Percentiles rank a stretch among this genome's conserved stretches.
Conservation (phyloP, 1,140 invertebrate genomes). For the Aphelinus certus region DNA sequence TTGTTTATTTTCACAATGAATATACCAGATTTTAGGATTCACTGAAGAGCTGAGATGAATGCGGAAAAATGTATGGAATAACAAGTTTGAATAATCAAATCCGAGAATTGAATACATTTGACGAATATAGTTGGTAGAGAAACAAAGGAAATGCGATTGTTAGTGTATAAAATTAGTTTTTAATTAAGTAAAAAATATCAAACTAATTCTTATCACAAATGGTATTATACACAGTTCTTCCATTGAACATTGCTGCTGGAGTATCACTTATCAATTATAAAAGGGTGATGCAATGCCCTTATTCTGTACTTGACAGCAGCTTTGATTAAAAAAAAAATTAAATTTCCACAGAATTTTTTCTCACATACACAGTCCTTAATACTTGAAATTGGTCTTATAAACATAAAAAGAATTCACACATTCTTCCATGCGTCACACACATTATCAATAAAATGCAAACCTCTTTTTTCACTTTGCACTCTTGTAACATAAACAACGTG, state of each 20-base stretch:
- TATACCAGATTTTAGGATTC: too few relatives aligned
- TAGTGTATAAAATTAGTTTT: conserved; percentile 26
- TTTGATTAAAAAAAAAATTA: conserved; percentile 1
- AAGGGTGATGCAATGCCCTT: too few relatives aligned
- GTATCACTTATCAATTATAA: too few relatives aligned
- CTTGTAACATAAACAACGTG: conserved; percentile 21
- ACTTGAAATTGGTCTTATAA: not conserved
- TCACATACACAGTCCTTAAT: too few relatives aligned
- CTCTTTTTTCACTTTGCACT: conserved; percentile 13
- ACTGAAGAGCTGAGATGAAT: too few relatives aligned
- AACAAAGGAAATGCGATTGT: too few relatives aligned
- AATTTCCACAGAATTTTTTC: too few relatives aligned
- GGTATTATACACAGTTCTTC: not conserved
- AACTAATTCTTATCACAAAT: conserved; percentile 17
- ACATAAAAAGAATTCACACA: conserved; percentile 12
- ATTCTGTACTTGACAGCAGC: not conserved
- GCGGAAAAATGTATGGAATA: too few relatives aligned
- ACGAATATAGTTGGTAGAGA: too few relatives aligned
- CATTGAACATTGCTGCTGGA: too few relatives aligned
- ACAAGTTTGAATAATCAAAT: not conserved
- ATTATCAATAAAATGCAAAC: conserved; percentile 11
- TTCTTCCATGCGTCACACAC: not conserved
- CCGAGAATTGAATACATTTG: not conserved
- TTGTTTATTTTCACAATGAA: too few relatives aligned
- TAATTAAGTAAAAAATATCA: conserved; percentile 10